Percentiles rank a stretch among this genome's conserved stretches.
Evolutionary conservation across 2,888 invertebrate species (phyloP).

Genomic region (Mesopsocus fuscifrons): DNA sequence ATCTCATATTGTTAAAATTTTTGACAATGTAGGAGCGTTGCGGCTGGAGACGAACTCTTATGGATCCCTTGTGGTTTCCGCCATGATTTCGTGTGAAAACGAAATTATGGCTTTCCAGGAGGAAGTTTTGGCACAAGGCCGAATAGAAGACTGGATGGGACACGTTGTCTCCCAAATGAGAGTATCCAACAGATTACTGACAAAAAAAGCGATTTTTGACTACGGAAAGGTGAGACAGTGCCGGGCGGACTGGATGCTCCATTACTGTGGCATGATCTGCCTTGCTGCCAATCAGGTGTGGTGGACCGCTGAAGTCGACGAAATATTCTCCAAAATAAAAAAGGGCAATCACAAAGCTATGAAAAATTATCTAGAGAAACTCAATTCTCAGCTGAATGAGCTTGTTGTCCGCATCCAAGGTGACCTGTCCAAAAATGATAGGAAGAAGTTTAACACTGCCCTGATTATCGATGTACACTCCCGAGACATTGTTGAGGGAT

Average conservation of each 20-base stretch:
- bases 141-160: slow-evolving; percentile 89
- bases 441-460: slow-evolving; percentile 72
- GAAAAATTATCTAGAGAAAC: slow-evolving; percentile 67
- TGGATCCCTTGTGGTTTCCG: slow-evolving; percentile 47
- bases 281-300: slow-evolving; percentile 76
- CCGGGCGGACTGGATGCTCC: slow-evolving; percentile 72
- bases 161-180: slow-evolving; percentile 69
- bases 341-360: slow-evolving; percentile 65
- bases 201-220: slow-evolving; percentile 72
- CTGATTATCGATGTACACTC: slow-evolving; percentile 85
- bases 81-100: slow-evolving; percentile 73
- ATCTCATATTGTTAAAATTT: slow-evolving; percentile 92
- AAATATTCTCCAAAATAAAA: slow-evolving; percentile 52
- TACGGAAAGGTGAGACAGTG: slow-evolving; percentile 54
- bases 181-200: slow-evolving; percentile 57
- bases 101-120: slow-evolving; percentile 69
- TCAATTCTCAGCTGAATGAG: slow-evolving; percentile 66
- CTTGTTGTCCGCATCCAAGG: slow-evolving; percentile 53
- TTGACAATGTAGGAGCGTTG: slow-evolving; percentile 69
- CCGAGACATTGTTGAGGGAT: slow-evolving; percentile 67
- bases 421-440: slow-evolving; percentile 58
- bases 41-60: slow-evolving; percentile 44
- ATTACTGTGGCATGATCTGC: slow-evolving; percentile 75
- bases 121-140: slow-evolving; percentile 51
- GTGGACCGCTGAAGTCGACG: slow-evolving; percentile 93